phyloP scores from a whole-genome alignment of 30 jellyfish, hydroid and myxozoan genomes.

The Chrysaora quinquecirrha region DNA sequence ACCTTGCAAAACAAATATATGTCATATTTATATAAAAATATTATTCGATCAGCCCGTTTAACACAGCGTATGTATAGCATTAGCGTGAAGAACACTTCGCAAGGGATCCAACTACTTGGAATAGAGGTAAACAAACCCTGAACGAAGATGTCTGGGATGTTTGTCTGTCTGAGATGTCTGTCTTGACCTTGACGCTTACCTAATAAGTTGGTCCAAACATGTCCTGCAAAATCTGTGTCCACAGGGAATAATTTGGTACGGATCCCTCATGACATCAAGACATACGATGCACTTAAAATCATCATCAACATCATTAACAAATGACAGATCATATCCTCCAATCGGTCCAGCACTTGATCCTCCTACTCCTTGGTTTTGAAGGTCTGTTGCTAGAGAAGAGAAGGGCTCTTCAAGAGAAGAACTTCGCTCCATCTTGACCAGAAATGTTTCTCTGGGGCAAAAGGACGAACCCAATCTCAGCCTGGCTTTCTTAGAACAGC shows the following conservation, averaged over 20 bases:
- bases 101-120: too few species aligned
- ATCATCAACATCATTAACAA: constrained; percentile 38
- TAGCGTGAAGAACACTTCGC: too few species aligned
- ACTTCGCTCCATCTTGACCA: not conserved
- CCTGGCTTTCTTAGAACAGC: too few species aligned
- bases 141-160: too few species aligned
- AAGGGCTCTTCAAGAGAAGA: too few species aligned
- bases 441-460: too few species aligned
- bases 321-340: constrained; percentile 51
- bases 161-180: too few species aligned
- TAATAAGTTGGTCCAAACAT: constrained; percentile 28
- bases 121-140: too few species aligned
- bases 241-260: constrained; percentile 63
- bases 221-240: constrained; percentile 66
- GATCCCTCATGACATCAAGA: constrained; percentile 53
- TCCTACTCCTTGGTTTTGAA: not conserved
- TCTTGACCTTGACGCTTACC: constrained; percentile 22
- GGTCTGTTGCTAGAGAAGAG: not conserved
- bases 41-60: too few species aligned
- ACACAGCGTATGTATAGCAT: too few species aligned
- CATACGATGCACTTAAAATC: constrained; percentile 54
- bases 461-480: too few species aligned
- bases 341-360: not conserved
- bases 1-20: not conserved
- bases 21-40: too few species aligned